A percentile compares a stretch with the other conserved stretches of the same genome.
Conservation (phyloP, 2,113 vertebrate genomes). For the Bombycilla garrulus region DNA sequence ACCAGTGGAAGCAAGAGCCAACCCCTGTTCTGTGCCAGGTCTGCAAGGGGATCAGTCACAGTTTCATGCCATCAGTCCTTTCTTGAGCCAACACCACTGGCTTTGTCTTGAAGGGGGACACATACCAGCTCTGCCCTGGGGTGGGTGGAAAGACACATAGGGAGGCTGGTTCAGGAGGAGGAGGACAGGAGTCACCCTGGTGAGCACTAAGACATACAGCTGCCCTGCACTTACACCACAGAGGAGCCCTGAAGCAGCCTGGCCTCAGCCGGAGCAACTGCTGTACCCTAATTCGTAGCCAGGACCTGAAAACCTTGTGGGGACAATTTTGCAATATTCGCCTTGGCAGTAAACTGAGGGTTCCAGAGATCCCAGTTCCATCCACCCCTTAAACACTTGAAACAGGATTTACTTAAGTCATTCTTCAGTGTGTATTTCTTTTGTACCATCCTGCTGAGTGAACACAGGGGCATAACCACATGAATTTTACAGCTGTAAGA, state of each 20-base stretch:
- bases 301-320: neutral
- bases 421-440: neutral
- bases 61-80: neutral
- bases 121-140: neutral
- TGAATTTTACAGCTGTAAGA: slow-evolving; percentile 35
- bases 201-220: neutral
- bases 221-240: neutral
- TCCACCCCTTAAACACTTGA: neutral
- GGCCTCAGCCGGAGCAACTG: neutral
- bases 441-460: neutral
- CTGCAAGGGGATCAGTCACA: neutral
- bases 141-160: neutral
- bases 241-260: neutral
- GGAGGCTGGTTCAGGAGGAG: neutral
- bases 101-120: neutral
- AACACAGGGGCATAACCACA: neutral
- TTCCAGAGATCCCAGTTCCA: neutral
- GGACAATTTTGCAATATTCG: neutral
- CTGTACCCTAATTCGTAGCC: neutral
- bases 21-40: neutral
- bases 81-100: neutral
- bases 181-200: neutral
- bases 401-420: neutral
- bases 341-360: neutral
- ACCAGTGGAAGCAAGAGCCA: neutral